Conservation (phyloP, 2,888 invertebrate species). For the Cyclophora albipunctata region DNA sequence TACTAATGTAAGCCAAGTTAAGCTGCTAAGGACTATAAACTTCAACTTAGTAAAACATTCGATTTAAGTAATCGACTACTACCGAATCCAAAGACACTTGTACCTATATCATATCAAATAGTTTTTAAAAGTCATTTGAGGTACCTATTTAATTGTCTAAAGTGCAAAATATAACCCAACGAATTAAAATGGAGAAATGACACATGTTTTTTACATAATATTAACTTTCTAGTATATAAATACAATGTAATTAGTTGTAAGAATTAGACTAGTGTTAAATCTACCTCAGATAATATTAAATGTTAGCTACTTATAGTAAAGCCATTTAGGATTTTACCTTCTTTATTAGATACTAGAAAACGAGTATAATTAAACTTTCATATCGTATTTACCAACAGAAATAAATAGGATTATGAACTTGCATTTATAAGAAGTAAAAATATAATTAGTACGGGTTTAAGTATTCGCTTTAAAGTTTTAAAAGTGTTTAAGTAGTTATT, state of each 20-base stretch:
- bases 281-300: conserved; percentile 22
- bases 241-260: not conserved
- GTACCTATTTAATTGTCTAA: too few species aligned
- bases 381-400: not conserved
- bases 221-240: not conserved
- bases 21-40: too few species aligned
- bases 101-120: not conserved
- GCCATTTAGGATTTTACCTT: conserved; percentile 13
- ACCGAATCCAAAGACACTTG: not conserved
- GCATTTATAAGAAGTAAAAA: not conserved
- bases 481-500: too few species aligned
- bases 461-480: too few species aligned
- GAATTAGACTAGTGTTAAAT: conserved; percentile 12
- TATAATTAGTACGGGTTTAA: too few species aligned
- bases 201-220: not conserved
- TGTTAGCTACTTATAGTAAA: conserved; percentile 10
- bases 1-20: too few species aligned
- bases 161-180: too few species aligned
- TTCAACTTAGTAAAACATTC: too few species aligned
- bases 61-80: not conserved
- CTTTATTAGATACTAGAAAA: conserved; percentile 8
- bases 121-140: too few species aligned
- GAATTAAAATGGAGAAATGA: not conserved
- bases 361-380: conserved; percentile 2
- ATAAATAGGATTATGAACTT: not conserved